Evolutionary conservation across 2,113 vertebrate species (phyloP).

Genomic region (Butastur rufipennis): DNA sequence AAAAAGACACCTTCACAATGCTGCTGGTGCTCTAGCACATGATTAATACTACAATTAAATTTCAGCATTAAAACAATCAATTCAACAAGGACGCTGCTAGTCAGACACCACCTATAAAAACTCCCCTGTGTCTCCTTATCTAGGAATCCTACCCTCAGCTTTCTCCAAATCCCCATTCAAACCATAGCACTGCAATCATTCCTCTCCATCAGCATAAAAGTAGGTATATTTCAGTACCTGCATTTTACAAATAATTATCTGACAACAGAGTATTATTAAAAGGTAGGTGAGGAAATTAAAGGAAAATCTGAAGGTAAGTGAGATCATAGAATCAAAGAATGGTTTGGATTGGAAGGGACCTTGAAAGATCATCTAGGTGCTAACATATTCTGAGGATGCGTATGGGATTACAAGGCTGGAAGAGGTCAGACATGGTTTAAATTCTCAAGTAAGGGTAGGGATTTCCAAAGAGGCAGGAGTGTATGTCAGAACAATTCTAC

Average conservation of each 20-base stretch:
- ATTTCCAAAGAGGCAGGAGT: background rate
- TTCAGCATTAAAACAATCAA: background rate
- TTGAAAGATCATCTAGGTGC: background rate
- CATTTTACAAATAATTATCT: background rate
- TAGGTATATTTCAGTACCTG: background rate
- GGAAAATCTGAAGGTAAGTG: background rate
- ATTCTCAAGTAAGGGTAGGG: background rate
- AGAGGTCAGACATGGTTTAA: background rate
- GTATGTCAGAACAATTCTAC: fast-evolving
- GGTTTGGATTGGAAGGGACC: background rate
- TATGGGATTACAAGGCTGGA: background rate
- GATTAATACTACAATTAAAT: constrained; percentile 3
- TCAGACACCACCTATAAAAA: background rate
- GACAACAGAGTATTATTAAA: background rate
- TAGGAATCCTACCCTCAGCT: background rate
- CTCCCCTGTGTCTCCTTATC: background rate
- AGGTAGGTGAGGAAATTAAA: background rate
- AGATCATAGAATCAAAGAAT: background rate
- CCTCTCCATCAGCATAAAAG: background rate
- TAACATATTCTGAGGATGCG: background rate
- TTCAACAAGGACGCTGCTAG: background rate
- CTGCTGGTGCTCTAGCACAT: background rate
- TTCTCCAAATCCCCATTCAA: background rate
- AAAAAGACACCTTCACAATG: background rate
- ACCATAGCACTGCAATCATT: background rate